Conservation (phyloP, 2,113 vertebrate genomes). For the Rhodinocichla rosea region DNA sequence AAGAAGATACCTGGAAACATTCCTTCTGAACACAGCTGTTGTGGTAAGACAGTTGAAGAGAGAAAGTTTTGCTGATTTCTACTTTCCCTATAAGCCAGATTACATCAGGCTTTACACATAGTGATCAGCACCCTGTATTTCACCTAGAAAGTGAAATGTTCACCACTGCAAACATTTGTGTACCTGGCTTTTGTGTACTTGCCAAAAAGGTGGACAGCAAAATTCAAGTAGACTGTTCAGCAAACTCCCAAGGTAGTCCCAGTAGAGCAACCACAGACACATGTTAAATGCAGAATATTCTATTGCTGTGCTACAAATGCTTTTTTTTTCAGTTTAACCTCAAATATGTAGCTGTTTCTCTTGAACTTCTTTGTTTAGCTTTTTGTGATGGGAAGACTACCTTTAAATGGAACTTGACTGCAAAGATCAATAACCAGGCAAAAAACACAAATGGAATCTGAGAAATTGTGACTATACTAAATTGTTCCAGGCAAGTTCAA, state of each 20-base stretch:
- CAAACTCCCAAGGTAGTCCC: not conserved
- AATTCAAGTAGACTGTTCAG: not conserved
- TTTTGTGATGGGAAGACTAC: conserved; percentile 58
- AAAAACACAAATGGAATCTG: conserved; percentile 54
- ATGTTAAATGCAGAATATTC: not conserved
- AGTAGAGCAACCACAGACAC: not conserved
- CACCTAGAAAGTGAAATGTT: not conserved
- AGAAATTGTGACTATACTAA: conserved; percentile 52
- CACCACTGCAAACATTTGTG: not conserved
- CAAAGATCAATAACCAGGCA: conserved; percentile 58
- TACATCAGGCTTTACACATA: not conserved
- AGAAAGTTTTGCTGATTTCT: not conserved
- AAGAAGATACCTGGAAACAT: not conserved
- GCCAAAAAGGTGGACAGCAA: not conserved
- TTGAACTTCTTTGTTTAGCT: conserved; percentile 58
- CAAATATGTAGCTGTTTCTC: conserved; percentile 44
- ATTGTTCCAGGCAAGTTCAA: conserved; percentile 35
- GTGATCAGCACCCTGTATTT: not conserved
- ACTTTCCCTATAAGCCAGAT: not conserved
- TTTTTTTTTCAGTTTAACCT: not conserved
- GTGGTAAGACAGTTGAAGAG: not conserved
- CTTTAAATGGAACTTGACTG: conserved; percentile 59
- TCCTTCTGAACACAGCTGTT: not conserved
- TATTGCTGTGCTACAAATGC: not conserved
- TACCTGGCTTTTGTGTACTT: not conserved